Evolutionary conservation across 2,888 invertebrate species (phyloP), one percentile per base, ranked within the genome.

Genomic region (Melieria picta): DNA sequence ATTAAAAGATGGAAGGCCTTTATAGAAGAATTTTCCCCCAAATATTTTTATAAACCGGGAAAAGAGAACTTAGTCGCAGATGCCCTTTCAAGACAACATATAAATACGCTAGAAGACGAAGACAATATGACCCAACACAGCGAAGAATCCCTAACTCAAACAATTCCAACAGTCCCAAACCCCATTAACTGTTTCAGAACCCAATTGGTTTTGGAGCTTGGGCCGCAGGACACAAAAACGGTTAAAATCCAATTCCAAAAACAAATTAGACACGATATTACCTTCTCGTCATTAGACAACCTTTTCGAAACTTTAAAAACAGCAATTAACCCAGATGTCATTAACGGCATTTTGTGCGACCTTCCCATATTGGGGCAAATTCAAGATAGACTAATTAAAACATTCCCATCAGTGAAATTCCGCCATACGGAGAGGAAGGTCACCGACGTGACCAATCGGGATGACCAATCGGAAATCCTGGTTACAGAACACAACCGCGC

Each of bases 111-210:
- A n/a, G 50, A 71, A 48, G 3, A 30, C n/a, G 30, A 7, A 42
- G 10, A 1, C n/a, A 5, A 3, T 42, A 11, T n/a, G 4, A 63
- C 63, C 6, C 46, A 70, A 5, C 65, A 73, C 48, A 74, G 74
- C n/a, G 72, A 74, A 9, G 65, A 58, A 13, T 75, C 77, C 11
- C 61, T 77, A 7, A 75, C 77, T 1, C 73, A 75, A 55, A 75
- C 72, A 7, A 75, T 76, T 48, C 73, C 74, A 42, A 55, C 74
- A 10, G 72, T 71, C 11, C 74, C 76, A 1, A 78, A 76, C 7
- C 77, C 76, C 6, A 11, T 77, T 7, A 79, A 78, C 56, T 75
- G 77, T 56, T 78, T 75, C 13, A 62, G 69, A 69, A 77, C 77
- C n/a, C 73, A 77, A 48, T 74, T 77, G 11, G 42, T 78, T n/a